Base-by-base conservation (phyloP, 1,140 invertebrate genomes). In the Drosophila athabasca region DNA sequence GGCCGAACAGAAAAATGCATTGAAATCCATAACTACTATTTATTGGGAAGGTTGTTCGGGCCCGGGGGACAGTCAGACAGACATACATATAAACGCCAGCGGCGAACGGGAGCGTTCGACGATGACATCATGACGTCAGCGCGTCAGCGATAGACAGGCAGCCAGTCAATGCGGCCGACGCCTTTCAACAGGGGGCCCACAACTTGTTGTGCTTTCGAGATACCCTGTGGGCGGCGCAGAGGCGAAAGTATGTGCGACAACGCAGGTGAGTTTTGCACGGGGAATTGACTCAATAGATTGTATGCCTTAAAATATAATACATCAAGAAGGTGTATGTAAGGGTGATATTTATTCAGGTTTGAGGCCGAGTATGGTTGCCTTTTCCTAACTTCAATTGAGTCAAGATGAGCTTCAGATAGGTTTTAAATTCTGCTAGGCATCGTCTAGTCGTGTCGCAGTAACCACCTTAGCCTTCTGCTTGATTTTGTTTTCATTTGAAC, bases 61-160 rank as follows among this genome's bases (percentile, higher is more conserved):
- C 35, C 35, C 35, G 35, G 4, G 5, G 11, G 35, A 13, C 35
- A 39, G 31, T 1, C 31, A 35, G 9, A 13, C 3, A 39, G 11
- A 19, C 17, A 19, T 19, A 19, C 17, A 19, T 19, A 11, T 11
- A 44, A 7, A 2, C 15, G 4, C 24, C 43, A 22, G 35, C 7
- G 22, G 19, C 26, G 22, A 45, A 24, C 15, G 54, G 7, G 43
- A 43, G 22, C 54, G 41, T 49, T 39, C 35, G 35, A 13, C 35
- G 71, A 74, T 74, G 70, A 74, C 70, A 74, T 74, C 70, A 74
- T 53, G 70, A 74, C 70, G 52, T 74, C 70, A 74, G 53, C 17
- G 53, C 19, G 22, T 53, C 66, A 60, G 43, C 50, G 64, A 51
- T 66, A 68, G 50, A 17, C 62, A 53, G 65, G 31, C 65, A 52